Conservation (phyloP, 2,113 vertebrate genomes). For the Planiliza haematocheilus region DNA sequence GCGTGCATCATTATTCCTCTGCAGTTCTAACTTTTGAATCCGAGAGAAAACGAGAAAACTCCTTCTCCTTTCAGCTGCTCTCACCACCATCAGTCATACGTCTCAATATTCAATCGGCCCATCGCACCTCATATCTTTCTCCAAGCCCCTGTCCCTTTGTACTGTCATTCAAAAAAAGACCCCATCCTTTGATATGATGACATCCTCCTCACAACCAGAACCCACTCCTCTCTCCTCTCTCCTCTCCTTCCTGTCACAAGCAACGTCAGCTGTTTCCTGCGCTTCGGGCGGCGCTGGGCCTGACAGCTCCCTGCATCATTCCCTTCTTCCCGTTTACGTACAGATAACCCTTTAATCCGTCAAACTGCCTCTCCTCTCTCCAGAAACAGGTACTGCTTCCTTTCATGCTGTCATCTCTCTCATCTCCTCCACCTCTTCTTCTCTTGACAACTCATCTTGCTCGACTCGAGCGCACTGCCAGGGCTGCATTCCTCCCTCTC, state of each 20-base stretch:
- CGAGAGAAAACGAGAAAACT: constrained; percentile 2
- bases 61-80: neutral
- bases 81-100: neutral
- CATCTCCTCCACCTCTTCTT: constrained; percentile 14
- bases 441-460: constrained; percentile 6
- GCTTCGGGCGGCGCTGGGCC: constrained; percentile 15
- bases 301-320: constrained; percentile 54
- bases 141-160: constrained; percentile 26
- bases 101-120: constrained; percentile 31
- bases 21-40: neutral
- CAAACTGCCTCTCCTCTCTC: constrained; percentile 39
- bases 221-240: neutral
- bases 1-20: neutral
- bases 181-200: constrained; percentile 38
- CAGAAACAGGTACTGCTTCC: constrained; percentile 27
- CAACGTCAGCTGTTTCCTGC: constrained; percentile 42
- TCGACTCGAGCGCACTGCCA: neutral
- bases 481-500: constrained; percentile 33
- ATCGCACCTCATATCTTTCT: constrained; percentile 23
- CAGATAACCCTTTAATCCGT: constrained; percentile 65
- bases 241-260: constrained; percentile 49
- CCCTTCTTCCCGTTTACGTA: constrained; percentile 20
- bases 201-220: constrained; percentile 34
- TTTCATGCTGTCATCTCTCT: constrained; percentile 46
- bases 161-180: constrained; percentile 43